Evolutionary conservation across 1,140 invertebrate species (phyloP), one percentile per base, ranked within the genome.

Genomic region (Neodiprion fabricii): DNA sequence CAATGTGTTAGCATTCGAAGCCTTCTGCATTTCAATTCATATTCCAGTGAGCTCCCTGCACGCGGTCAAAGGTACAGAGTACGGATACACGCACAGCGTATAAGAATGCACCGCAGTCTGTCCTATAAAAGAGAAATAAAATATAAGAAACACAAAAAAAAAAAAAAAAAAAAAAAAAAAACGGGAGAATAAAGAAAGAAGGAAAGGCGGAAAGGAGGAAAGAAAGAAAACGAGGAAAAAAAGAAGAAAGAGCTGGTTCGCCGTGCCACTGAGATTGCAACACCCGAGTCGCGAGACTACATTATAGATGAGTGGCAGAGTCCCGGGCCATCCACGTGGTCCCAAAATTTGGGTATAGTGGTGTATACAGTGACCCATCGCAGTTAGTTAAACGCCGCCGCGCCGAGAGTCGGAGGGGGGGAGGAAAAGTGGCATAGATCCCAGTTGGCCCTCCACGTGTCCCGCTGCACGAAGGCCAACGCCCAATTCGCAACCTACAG

Each of bases 401-500:
- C 28, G 28, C 1, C 1, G 23, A 68, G 23, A 68, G 69, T 53
- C 70, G 21, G 48, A 48, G 40, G 48, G 67, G 47, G 70, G 48
- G 23, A 21, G 17, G 61, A 21, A 65, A 14, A 21, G 21, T 69
- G 40, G 67, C 7, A 69, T 21, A 12, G 40, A 70, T 72, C 72
- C 71, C 78, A 75, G 79, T 73, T 81, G 80, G 70, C 81, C 53
- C 53, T 61, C 80, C 78, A 80, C 67, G 50, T 67, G 71, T 75
- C 70, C 67, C 71, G 70, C 70, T 49, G 17, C 66, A 70, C 72
- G 50, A 76, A 82, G 77, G 79, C 77, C 81, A 83, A 84, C 82
- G 83, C 82, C 81, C 81, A 84, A 84, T 84, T 82, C 76, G 79
- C 82, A 82, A 82, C 79, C 81, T 79, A 81, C 72, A 74, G 74